Evolutionary conservation across 1,140 invertebrate genomes (phyloP).

Genomic region (Harpegnathos saltator): DNA sequence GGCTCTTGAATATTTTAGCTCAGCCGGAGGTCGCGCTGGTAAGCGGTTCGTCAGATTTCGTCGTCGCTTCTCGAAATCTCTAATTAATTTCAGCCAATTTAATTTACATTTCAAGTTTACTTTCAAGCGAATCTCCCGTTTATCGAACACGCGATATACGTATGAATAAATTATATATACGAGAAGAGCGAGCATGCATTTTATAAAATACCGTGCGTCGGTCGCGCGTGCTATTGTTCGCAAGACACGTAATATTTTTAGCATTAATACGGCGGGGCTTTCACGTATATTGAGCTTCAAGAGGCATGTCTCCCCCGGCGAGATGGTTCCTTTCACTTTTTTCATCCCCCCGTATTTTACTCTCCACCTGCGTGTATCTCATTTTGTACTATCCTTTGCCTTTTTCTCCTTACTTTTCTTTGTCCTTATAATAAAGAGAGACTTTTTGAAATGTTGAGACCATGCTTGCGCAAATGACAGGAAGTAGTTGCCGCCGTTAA

Average conservation of each 20-base stretch:
- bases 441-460: constrained; percentile 36
- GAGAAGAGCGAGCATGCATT: background rate
- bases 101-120: no score
- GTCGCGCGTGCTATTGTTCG: constrained; percentile 20
- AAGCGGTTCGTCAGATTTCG: no score
- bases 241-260: constrained; percentile 38
- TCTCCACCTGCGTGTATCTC: constrained; percentile 32
- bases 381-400: constrained; percentile 36
- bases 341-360: constrained; percentile 23
- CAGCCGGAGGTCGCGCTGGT: no score
- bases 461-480: constrained; percentile 36
- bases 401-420: constrained; percentile 38
- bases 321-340: background rate
- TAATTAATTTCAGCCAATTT: no score
- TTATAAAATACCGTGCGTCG: constrained; percentile 4
- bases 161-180: background rate
- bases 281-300: background rate
- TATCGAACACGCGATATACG: no score
- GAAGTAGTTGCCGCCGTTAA: constrained; percentile 14
- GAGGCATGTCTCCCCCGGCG: constrained; percentile 26
- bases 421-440: constrained; percentile 6
- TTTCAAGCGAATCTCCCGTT: no score
- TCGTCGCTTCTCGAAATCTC: no score
- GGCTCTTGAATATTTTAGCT: no score
- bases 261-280: constrained; percentile 39